phyloP scores from a whole-genome alignment of 1,140 invertebrate species.

The Nylanderia fulva region DNA sequence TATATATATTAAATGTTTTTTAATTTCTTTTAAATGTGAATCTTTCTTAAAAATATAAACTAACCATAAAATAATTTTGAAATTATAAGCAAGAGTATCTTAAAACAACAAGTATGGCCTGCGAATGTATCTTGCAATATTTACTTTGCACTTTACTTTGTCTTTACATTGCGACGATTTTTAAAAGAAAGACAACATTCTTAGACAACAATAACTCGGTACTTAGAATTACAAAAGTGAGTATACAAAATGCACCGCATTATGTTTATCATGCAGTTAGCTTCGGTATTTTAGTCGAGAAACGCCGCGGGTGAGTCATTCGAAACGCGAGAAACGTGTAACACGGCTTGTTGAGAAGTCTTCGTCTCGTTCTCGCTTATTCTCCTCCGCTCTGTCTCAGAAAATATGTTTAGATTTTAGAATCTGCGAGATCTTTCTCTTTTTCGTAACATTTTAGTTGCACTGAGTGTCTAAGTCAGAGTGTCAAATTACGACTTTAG shows the following conservation, averaged over 20 bases:
- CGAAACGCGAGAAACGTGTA: slow-evolving; percentile 65
- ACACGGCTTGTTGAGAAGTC: slow-evolving; percentile 34
- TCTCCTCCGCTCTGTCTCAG: slow-evolving; percentile 32
- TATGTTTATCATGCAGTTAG: slow-evolving; percentile 53
- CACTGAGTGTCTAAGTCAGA: slow-evolving; percentile 70
- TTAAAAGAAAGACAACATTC: not conserved
- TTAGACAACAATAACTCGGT: not conserved
- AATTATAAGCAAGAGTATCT: too few species aligned
- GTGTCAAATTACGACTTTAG: slow-evolving; percentile 77
- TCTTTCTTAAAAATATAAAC: too few species aligned
- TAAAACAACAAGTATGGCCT: too few species aligned
- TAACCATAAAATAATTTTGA: too few species aligned
- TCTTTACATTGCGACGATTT: not conserved
- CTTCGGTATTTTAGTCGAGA: slow-evolving; percentile 54
- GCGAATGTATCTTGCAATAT: too few species aligned
- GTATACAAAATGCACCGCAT: not conserved
- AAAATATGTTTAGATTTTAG: slow-evolving; percentile 82
- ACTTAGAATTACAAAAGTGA: not conserved
- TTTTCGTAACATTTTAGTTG: slow-evolving; percentile 53
- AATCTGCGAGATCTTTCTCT: slow-evolving; percentile 72
- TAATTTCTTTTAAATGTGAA: too few species aligned
- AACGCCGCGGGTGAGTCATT: slow-evolving; percentile 59
- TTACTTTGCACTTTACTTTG: not conserved
- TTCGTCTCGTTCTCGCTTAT: slow-evolving; percentile 21
- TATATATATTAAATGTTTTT: too few species aligned